A percentile compares a stretch with the other conserved stretches of the same genome.
Conservation (phyloP, 2,797 vertebrate species). For the Myotis daubentonii region DNA sequence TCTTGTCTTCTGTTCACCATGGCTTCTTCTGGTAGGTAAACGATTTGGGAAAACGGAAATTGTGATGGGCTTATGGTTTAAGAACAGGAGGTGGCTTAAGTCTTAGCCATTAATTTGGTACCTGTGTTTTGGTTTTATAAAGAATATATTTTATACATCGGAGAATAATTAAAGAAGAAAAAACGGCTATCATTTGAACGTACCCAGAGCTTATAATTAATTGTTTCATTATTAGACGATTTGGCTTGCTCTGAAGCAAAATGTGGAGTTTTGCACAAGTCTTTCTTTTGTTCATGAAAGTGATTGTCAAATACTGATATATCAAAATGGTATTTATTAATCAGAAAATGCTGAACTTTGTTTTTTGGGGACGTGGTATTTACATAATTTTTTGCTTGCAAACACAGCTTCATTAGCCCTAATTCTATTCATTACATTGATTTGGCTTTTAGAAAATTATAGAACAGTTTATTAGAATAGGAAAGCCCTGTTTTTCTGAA, state of each 20-base stretch:
- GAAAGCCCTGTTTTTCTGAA: conserved; percentile 54
- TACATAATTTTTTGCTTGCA: conserved; percentile 37
- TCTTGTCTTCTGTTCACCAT: conserved; percentile 83
- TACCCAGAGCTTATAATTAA: conserved; percentile 10
- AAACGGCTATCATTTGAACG: conserved; percentile 1
- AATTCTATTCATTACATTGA: conserved; percentile 27
- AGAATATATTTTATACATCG: conserved; percentile 35
- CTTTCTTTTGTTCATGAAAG: conserved; percentile 63
- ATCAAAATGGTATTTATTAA: conserved; percentile 36
- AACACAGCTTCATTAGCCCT: not conserved
- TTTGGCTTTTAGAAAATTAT: conserved; percentile 41
- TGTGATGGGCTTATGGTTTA: not conserved
- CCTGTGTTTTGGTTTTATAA: conserved; percentile 38
- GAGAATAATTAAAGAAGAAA: conserved; percentile 34
- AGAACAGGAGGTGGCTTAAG: conserved; percentile 21
- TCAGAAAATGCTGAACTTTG: conserved; percentile 42
- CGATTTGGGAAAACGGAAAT: conserved; percentile 59
- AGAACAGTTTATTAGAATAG: conserved; percentile 38
- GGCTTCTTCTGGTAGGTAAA: conserved; percentile 88
- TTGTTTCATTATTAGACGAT: conserved; percentile 37
- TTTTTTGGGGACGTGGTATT: conserved; percentile 43
- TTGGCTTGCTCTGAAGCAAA: conserved; percentile 63
- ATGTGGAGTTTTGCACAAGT: conserved; percentile 35
- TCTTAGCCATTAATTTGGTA: conserved; percentile 33
- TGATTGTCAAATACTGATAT: conserved; percentile 38